Evolutionary conservation across 2,888 invertebrate species (phyloP).

Genomic region (Orgyia antiqua): DNA sequence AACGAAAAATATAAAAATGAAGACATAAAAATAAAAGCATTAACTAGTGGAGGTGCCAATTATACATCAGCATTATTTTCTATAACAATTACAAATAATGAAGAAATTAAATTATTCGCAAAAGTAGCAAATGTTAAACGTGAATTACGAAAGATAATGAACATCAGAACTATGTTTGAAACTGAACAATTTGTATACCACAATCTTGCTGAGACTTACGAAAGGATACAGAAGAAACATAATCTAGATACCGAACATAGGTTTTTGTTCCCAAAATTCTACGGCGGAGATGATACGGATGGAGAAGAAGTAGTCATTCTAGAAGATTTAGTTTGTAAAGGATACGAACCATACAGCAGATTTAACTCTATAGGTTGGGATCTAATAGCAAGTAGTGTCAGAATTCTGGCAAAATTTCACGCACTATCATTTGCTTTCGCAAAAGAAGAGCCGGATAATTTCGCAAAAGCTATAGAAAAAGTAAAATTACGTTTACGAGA

Average conservation of each 20-base stretch:
- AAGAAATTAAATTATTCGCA: conserved; percentile 35
- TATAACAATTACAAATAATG: conserved; percentile 20
- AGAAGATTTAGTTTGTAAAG: conserved; percentile 37
- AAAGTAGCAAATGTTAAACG: conserved; percentile 38
- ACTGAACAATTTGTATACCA: conserved; percentile 33
- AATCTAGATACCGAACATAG: conserved; percentile 25
- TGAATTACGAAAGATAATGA: conserved; percentile 23
- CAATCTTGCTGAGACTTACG: conserved; percentile 19
- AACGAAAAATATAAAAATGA: conserved; percentile 21
- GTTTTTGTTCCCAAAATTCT: conserved; percentile 36
- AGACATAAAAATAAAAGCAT: conserved; percentile 22
- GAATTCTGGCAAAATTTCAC: conserved; percentile 45
- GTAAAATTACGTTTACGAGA: conserved; percentile 12
- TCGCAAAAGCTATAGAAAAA: conserved; percentile 14
- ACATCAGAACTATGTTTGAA: conserved; percentile 24
- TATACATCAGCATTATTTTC: conserved; percentile 37
- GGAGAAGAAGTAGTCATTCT: conserved; percentile 41
- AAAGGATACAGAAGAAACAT: conserved; percentile 27
- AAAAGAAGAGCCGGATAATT: conserved; percentile 39
- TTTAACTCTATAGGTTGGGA: conserved; percentile 39
- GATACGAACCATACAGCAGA: conserved; percentile 32
- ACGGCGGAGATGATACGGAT: conserved; percentile 21
- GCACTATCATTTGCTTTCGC: conserved; percentile 50
- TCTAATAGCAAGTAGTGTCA: conserved; percentile 34
- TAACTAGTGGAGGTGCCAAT: conserved; percentile 42